These are phyloP conservation scores for Palloptera scutellata DNA, from an alignment of 2,888 invertebrate genomes.

Conservation along the genomic window DNA sequence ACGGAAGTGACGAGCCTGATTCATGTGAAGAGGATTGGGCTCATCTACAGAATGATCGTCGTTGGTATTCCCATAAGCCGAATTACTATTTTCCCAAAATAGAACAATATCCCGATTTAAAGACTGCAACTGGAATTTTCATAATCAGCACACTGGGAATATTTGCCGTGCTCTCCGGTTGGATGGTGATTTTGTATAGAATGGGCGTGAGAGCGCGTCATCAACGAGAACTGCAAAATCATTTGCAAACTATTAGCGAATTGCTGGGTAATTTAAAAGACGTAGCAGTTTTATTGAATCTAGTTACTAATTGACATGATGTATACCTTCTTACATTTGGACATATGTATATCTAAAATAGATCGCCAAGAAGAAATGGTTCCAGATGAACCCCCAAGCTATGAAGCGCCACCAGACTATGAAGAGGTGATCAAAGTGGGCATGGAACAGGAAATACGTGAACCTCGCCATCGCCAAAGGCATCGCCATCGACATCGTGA, in stretches of 20 bases:
- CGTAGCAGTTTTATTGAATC: constrained; percentile 4
- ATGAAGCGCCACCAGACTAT: constrained; percentile 77
- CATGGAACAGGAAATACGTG: constrained; percentile 64
- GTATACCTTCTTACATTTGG: neutral
- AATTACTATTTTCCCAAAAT: constrained; percentile 78
- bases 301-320: neutral
- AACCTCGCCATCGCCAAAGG: constrained; percentile 52
- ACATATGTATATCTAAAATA: constrained; percentile 43
- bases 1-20: constrained; percentile 74
- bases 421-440: constrained; percentile 72
- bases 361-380: constrained; percentile 64
- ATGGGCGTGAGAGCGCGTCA: constrained; percentile 71
- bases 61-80: constrained; percentile 73
- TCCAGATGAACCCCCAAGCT: constrained; percentile 70
- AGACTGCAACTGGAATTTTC: constrained; percentile 72
- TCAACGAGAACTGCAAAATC: constrained; percentile 72
- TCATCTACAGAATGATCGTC: constrained; percentile 66
- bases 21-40: constrained; percentile 71
- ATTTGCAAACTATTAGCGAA: constrained; percentile 74
- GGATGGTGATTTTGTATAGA: constrained; percentile 71
- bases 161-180: constrained; percentile 70
- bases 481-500: constrained; percentile 47
- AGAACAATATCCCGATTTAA: constrained; percentile 72
- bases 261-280: constrained; percentile 67
- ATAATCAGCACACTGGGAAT: constrained; percentile 72